phyloP scores from a whole-genome alignment of 2,888 invertebrate genomes.

The Hydrotaea diabolus region DNA sequence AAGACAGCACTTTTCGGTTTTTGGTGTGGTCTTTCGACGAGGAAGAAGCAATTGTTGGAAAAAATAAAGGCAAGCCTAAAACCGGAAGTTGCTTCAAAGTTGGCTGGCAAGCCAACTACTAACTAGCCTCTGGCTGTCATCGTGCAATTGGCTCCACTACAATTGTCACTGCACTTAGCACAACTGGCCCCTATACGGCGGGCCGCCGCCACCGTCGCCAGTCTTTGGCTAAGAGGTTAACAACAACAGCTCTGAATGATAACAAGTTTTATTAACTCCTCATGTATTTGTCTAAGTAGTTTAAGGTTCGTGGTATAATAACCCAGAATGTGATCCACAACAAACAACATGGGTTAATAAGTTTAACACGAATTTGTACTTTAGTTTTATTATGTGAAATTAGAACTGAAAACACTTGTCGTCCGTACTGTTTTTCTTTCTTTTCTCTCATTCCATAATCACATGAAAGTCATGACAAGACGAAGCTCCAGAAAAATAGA shows the following conservation, averaged over 20 bases:
- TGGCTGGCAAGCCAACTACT: background rate
- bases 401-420: constrained; percentile 39
- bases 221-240: constrained; percentile 14
- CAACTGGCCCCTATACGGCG: too few relatives aligned
- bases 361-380: constrained; percentile 43
- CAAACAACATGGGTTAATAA: constrained; percentile 31
- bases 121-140: too few relatives aligned
- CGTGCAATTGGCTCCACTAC: background rate
- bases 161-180: constrained; percentile 17
- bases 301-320: background rate
- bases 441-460: background rate
- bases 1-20: background rate
- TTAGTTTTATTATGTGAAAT: constrained; percentile 38
- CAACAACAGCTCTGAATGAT: background rate
- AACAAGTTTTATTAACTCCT: constrained; percentile 2
- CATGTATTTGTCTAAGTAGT: background rate
- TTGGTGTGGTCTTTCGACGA: background rate
- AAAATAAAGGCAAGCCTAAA: background rate
- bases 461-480: background rate
- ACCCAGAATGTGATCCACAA: background rate
- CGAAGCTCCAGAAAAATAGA: background rate
- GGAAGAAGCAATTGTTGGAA: too few relatives aligned
- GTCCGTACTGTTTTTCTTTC: constrained; percentile 5
- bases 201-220: background rate
- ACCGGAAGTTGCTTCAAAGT: background rate